phyloP scores from a whole-genome alignment of 2,797 vertebrate genomes.

The Helicolenus hilgendorfi region DNA sequence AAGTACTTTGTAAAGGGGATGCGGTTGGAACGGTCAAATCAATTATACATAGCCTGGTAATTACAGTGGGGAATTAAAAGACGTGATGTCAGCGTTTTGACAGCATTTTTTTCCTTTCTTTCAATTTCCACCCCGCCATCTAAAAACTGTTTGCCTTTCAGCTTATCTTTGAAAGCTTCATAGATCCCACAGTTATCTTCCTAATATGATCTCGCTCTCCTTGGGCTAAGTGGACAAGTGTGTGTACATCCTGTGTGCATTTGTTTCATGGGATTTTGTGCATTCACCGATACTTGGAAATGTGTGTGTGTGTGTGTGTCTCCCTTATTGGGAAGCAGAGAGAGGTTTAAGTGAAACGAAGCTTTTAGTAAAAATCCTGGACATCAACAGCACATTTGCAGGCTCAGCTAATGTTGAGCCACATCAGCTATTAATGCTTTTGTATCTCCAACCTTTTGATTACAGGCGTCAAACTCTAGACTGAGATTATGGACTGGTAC shows the following conservation, averaged over 20 bases:
- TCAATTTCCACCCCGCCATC: constrained; percentile 29
- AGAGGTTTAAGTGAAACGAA: constrained; percentile 82
- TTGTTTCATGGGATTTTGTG: constrained; percentile 40
- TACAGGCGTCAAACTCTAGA: constrained; percentile 11
- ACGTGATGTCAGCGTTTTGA: constrained; percentile 85
- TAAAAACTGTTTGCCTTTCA: constrained; percentile 68
- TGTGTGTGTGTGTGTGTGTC: constrained; percentile 20
- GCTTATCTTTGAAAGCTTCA: constrained; percentile 56
- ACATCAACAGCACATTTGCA: constrained; percentile 85
- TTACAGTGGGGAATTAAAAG: constrained; percentile 89
- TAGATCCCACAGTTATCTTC: constrained; percentile 40
- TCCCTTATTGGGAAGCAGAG: constrained; percentile 58
- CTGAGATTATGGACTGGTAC: neutral
- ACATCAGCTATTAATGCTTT: constrained; percentile 59
- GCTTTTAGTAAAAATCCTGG: constrained; percentile 90
- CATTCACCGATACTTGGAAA: constrained; percentile 16
- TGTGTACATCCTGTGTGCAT: constrained; percentile 60
- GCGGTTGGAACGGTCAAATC: constrained; percentile 78
- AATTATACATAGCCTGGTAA: constrained; percentile 91
- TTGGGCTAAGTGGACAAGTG: constrained; percentile 71
- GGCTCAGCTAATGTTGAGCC: constrained; percentile 80
- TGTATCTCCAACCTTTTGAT: constrained; percentile 36
- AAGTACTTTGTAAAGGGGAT: constrained; percentile 86
- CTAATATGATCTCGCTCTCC: constrained; percentile 45
- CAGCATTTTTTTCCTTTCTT: constrained; percentile 28